These are phyloP conservation scores for Stegana nigrithorax DNA, from an alignment of 2,888 invertebrate species.

Conservation along the genomic window DNA sequence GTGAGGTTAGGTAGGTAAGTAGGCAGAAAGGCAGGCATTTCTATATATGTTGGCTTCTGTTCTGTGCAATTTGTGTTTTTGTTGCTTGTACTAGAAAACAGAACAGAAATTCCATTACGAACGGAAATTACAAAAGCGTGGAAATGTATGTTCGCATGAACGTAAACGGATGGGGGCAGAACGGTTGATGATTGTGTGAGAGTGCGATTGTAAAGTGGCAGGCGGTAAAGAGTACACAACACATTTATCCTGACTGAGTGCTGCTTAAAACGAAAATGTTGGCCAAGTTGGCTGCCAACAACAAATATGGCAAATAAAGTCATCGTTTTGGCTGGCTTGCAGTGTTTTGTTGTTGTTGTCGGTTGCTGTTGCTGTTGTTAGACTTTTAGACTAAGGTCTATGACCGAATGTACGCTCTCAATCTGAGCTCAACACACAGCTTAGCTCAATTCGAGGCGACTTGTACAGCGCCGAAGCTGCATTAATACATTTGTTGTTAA, in stretches of 20 bases:
- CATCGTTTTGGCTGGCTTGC: not conserved
- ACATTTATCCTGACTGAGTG: not conserved
- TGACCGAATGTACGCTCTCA: not conserved
- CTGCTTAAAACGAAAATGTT: not conserved
- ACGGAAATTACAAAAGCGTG: conserved; percentile 10
- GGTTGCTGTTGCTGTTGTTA: not conserved
- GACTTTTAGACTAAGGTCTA: not conserved
- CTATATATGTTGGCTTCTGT: not conserved
- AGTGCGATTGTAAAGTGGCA: not conserved
- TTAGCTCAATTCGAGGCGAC: not conserved
- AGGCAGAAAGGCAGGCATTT: not conserved
- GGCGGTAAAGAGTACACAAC: not conserved
- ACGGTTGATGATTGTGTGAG: not conserved
- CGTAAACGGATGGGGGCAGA: not conserved
- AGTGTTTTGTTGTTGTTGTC: not conserved
- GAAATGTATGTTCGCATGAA: conserved; percentile 2
- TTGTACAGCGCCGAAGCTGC: not conserved
- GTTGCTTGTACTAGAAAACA: conserved; percentile 6
- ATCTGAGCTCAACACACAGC: not conserved
- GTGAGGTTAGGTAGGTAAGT: not conserved
- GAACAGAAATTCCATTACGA: conserved; percentile 11
- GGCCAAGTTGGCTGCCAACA: not conserved
- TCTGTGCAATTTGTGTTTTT: not conserved
- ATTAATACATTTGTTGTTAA: conserved; percentile 5
- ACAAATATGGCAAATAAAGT: not conserved